Percentiles rank a stretch among this genome's conserved stretches.
phyloP scores from a whole-genome alignment of 2,797 vertebrate species.

The Myotis pilosus region DNA sequence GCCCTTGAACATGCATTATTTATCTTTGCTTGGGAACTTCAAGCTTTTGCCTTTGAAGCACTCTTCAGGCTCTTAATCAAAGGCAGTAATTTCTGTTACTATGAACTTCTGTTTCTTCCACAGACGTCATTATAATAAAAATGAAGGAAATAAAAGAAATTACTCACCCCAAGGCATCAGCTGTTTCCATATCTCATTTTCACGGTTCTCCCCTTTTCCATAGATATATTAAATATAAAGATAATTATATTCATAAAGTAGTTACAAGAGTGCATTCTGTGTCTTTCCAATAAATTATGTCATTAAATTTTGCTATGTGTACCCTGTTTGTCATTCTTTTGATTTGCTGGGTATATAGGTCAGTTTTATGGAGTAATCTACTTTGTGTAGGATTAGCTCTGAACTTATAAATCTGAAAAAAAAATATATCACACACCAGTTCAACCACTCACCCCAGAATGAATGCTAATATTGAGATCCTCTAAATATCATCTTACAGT shows the following conservation, averaged over 20 bases:
- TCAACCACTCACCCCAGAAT: not conserved
- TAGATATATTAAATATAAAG: constrained; percentile 2
- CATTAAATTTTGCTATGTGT: not conserved
- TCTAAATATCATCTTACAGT: not conserved
- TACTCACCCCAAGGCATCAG: constrained; percentile 37
- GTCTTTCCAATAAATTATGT: constrained; percentile 36
- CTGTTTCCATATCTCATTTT: constrained; percentile 50
- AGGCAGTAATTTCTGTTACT: constrained; percentile 45
- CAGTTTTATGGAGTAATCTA: not conserved
- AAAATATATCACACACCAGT: not conserved
- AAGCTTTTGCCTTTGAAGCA: constrained; percentile 39
- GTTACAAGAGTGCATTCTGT: not conserved
- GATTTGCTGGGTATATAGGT: not conserved
- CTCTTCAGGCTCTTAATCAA: constrained; percentile 57
- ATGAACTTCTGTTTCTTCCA: constrained; percentile 50
- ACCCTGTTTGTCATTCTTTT: not conserved
- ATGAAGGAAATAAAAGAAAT: constrained; percentile 57
- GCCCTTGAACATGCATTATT: constrained; percentile 53
- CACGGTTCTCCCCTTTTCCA: not conserved
- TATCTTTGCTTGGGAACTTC: constrained; percentile 53
- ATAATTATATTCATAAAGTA: constrained; percentile 33
- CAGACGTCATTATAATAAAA: constrained; percentile 37
- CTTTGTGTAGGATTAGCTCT: not conserved
- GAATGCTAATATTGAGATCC: not conserved
- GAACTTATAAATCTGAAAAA: constrained; percentile 3